Base-by-base conservation (phyloP, 2,113 vertebrate genomes). In the Phrynocephalus versicolor region DNA sequence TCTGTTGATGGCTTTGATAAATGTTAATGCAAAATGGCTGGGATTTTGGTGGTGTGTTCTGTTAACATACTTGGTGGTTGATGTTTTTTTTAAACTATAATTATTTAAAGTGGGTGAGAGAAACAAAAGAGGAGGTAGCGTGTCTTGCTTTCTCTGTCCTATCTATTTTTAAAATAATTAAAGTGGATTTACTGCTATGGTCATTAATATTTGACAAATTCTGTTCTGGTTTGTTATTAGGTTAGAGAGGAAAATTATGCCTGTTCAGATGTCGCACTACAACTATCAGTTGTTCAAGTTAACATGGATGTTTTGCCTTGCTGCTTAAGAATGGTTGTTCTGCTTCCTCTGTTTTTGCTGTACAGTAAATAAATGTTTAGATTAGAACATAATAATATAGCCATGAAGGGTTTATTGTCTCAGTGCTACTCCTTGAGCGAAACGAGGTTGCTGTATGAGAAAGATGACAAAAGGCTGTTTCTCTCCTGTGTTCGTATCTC, bases 361-460 rank as follows among this genome's bases (percentile, higher is more conserved):
- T 80, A 87, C 27, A 85, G 74, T 84, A 89, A 88, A 88, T 93
- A 87, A 83, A 62, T 89, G 85, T 87, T 93, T 79, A 51, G 45
- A 6, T n/a, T n/a, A 92, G 85, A 93, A 85, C 91, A 82, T 88
- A 88, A 84, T 88, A 90, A 89, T 92, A n/a, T 81, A 94, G 75
- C 79, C 67, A 57, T 78, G 76, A 88, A 85, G 94, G 92, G 85
- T 92, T 91, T 88, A 83, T 88, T 89, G 70, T 87, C 93, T 92
- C 80, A 81, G 91, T 91, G 90, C 77, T 88, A 92, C 72, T 91
- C 81, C 90, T 94, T 93, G 92, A 95, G 86, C 90, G 90, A 94
- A 89, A 94, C 92, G 69, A 70, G 87, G 91, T 92, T 93, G 12
- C 90, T 92, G n/a, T n/a, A n/a, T n/a, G n/a, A n/a, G n/a, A 86